Evolutionary conservation across 2,797 vertebrate species (phyloP).

Genomic region (Calcarius lapponicus): DNA sequence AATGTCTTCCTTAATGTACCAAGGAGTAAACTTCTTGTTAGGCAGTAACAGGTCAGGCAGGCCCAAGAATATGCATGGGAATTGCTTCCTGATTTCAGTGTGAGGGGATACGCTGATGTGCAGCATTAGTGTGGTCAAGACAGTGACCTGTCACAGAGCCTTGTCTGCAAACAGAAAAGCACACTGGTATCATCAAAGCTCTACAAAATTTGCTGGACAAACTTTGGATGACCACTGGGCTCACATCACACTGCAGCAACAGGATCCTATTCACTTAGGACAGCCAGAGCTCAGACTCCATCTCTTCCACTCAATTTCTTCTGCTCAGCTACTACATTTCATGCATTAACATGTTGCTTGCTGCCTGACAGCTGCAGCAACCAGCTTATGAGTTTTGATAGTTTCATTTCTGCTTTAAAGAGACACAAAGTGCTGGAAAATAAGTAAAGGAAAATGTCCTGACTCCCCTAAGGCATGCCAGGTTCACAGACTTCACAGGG

Average conservation of each 20-base stretch:
- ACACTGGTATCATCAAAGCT: background rate
- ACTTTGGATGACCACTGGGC: background rate
- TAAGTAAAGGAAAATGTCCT: background rate
- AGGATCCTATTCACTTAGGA: background rate
- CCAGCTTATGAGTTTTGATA: background rate
- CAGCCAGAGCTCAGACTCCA: background rate
- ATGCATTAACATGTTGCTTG: background rate
- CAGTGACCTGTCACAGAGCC: background rate
- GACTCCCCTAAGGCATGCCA: background rate
- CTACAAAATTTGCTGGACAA: background rate
- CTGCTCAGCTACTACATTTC: background rate
- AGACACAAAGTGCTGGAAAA: background rate
- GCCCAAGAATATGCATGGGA: background rate
- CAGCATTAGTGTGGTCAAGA: background rate
- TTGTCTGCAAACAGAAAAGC: background rate
- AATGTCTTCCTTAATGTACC: background rate
- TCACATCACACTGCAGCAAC: background rate
- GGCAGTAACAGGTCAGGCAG: background rate
- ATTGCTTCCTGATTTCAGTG: background rate
- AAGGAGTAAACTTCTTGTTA: background rate
- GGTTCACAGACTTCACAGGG: background rate
- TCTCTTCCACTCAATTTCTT: background rate
- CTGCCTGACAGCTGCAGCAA: background rate
- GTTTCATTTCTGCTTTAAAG: background rate
- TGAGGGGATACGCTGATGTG: background rate